Percentiles rank a stretch among this genome's conserved stretches.
phyloP scores from a whole-genome alignment of 1,140 invertebrate genomes.

The Drosophila mayri region DNA sequence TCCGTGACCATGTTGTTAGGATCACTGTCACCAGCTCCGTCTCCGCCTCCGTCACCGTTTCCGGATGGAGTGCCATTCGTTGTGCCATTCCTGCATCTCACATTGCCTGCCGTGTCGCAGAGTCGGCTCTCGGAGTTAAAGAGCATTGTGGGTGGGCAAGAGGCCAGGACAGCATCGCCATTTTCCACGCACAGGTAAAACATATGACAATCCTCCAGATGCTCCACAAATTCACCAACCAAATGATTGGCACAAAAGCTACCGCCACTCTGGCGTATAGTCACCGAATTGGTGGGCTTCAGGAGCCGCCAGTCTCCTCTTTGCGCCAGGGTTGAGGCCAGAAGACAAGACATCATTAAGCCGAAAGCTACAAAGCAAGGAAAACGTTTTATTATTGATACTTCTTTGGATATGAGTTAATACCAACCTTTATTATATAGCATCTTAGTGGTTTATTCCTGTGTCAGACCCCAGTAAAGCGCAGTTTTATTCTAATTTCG shows the following conservation, averaged over 20 bases:
- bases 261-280: slow-evolving; percentile 61
- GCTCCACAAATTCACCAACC: slow-evolving; percentile 69
- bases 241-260: slow-evolving; percentile 60
- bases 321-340: neutral
- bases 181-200: slow-evolving; percentile 76
- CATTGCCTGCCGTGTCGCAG: slow-evolving; percentile 69
- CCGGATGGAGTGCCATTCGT: slow-evolving; percentile 1
- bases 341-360: slow-evolving; percentile 6
- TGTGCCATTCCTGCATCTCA: slow-evolving; percentile 54
- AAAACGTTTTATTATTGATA: neutral
- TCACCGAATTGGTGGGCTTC: slow-evolving; percentile 72
- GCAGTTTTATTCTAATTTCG: slow-evolving; percentile 75
- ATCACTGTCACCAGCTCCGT: slow-evolving; percentile 19
- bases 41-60: neutral
- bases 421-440: slow-evolving; percentile 27
- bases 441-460: slow-evolving; percentile 16
- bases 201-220: slow-evolving; percentile 67
- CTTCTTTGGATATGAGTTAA: neutral
- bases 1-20: slow-evolving; percentile 56
- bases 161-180: slow-evolving; percentile 71
- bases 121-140: slow-evolving; percentile 71
- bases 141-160: slow-evolving; percentile 74
- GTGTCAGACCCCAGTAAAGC: slow-evolving; percentile 59
- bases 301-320: slow-evolving; percentile 10
- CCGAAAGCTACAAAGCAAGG: neutral